Evolutionary conservation across 2,113 vertebrate genomes (phyloP).

Genomic region (Pseudopodoces humilis): DNA sequence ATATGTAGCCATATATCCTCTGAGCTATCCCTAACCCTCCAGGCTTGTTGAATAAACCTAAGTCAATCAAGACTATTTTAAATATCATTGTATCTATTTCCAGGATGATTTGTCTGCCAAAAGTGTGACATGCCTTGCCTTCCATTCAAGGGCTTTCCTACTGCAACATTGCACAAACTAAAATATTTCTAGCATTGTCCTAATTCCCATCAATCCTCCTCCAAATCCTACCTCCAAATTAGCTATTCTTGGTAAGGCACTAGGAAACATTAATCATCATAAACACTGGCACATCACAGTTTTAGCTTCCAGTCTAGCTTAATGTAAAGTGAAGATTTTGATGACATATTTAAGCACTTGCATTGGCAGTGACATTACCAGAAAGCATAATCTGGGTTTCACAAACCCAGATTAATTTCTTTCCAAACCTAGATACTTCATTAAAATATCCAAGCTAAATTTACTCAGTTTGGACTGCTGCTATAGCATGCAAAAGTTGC

Average conservation of each 20-base stretch:
- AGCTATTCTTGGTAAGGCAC: background rate
- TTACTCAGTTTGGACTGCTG: background rate
- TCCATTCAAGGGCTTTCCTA: background rate
- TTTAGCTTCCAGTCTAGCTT: background rate
- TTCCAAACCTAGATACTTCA: background rate
- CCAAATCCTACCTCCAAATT: background rate
- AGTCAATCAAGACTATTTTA: slow-evolving; percentile 2
- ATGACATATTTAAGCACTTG: background rate
- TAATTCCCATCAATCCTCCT: background rate
- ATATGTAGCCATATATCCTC: background rate
- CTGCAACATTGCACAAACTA: background rate
- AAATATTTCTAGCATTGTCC: background rate
- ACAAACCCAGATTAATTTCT: background rate
- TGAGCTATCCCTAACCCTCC: background rate
- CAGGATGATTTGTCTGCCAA: background rate
- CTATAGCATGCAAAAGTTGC: background rate
- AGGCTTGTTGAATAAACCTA: background rate
- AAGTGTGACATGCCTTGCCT: background rate
- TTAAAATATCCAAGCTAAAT: background rate
- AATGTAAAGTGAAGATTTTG: background rate
- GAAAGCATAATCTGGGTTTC: background rate
- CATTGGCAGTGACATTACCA: background rate
- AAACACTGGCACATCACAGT: background rate
- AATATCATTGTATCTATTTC: background rate
- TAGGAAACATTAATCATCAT: background rate